These are phyloP conservation scores for Oplegnathus fasciatus DNA, from an alignment of 2,113 vertebrate species.

Conservation along the genomic window DNA sequence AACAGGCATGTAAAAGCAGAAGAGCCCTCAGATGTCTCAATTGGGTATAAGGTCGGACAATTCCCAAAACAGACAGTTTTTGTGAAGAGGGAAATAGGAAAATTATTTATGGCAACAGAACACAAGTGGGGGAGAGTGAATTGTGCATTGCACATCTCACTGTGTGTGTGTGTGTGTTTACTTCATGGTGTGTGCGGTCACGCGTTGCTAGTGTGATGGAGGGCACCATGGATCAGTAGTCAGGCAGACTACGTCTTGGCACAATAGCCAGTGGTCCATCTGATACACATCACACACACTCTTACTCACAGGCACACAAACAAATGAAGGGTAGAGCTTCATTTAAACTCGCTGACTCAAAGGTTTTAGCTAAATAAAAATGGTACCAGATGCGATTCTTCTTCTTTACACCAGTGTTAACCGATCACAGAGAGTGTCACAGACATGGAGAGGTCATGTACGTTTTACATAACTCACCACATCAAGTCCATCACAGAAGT, in stretches of 20 bases:
- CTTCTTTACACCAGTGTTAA: not conserved
- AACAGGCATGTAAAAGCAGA: constrained; percentile 18
- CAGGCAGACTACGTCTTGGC: constrained; percentile 56
- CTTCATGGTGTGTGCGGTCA: constrained; percentile 32
- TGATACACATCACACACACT: constrained; percentile 3
- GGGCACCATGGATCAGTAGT: constrained; percentile 58
- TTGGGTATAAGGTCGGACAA: constrained; percentile 2
- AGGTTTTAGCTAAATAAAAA: not conserved
- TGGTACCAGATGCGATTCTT: not conserved
- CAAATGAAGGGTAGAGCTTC: not conserved
- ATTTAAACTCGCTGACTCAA: constrained; percentile 14
- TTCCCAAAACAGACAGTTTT: constrained; percentile 26
- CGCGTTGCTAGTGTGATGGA: constrained; percentile 56
- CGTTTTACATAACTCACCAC: not conserved
- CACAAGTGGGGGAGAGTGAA: constrained; percentile 8
- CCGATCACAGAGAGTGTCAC: not conserved
- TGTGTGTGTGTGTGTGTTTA: constrained; percentile 30
- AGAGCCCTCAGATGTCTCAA: constrained; percentile 12
- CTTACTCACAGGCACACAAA: constrained; percentile 11
- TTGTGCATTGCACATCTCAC: constrained; percentile 17
- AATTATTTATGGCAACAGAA: constrained; percentile 21
- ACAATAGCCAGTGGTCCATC: constrained; percentile 14
- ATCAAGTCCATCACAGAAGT: not conserved
- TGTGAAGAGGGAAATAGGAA: constrained; percentile 15
- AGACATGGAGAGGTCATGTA: not conserved